Conservation (phyloP, 2,797 vertebrate genomes). For the Microtus californicus region DNA sequence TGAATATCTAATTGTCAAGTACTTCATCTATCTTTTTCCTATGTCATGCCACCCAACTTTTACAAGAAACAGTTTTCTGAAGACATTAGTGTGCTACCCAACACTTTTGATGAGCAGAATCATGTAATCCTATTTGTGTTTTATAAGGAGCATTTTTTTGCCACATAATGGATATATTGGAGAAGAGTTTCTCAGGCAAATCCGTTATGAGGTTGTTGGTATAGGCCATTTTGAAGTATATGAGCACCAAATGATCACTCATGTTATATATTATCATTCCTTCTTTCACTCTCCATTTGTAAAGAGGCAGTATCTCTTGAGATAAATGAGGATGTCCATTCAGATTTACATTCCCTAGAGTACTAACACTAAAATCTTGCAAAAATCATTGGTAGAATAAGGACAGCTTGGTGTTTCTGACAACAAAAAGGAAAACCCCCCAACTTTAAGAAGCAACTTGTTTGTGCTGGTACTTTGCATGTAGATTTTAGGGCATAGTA, state of each 20-base stretch:
- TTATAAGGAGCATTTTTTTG: constrained; percentile 20
- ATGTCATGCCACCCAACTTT: background rate
- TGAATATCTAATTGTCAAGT: background rate
- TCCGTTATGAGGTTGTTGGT: background rate
- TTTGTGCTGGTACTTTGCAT: background rate
- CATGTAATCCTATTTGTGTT: background rate
- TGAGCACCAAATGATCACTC: background rate
- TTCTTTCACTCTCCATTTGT: background rate
- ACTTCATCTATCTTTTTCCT: background rate
- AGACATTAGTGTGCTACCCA: background rate
- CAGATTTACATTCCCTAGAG: background rate
- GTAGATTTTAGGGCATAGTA: background rate
- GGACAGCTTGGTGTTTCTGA: background rate
- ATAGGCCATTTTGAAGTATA: background rate
- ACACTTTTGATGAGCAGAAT: constrained; percentile 8
- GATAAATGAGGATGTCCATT: background rate
- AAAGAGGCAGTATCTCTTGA: background rate
- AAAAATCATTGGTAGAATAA: background rate
- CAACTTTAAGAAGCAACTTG: background rate
- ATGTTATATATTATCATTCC: background rate
- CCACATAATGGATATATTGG: background rate
- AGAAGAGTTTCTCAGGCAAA: background rate
- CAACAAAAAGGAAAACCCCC: background rate
- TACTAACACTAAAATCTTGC: background rate
- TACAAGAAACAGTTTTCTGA: background rate